Evolutionary conservation across 2,888 invertebrate genomes (phyloP), one percentile per base, ranked within the genome.

Genomic region (Synanthedon vespiformis): DNA sequence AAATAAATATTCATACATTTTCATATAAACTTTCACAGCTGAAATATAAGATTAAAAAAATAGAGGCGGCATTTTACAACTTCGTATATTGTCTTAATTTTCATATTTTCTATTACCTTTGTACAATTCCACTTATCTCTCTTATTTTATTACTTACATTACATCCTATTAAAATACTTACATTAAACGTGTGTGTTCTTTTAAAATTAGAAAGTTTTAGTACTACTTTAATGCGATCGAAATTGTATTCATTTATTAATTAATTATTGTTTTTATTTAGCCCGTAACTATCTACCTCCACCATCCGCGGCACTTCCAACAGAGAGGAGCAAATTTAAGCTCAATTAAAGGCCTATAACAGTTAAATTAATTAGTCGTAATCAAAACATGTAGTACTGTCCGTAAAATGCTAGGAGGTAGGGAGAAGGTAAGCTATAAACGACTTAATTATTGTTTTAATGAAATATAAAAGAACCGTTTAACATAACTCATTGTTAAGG

Each of bases 311-410:
- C 62, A 71, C 64, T 16, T 68, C 80, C 78, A 69, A 72, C 67
- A 54, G 82, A 49, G 77, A 68, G 66, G 67, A 67, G 74, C 75
- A 77, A 79, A 81, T 78, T 74, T 69, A 77, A 76, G 71, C 70
- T 63, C 68, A 77, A 80, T 81, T 74, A 77, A 67, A 55, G 59
- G 60, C 55, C 63, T 57, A 70, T 75, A 70, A 79, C 50, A 50
- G 10, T 34, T 27, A 27, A n/a, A 34, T 50, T 14, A 44, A 44
- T 44, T 44, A 44, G 44, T 44, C 44, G 12, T 44, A 44, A 44
- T 44, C 44, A 44, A 48, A 48, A 48, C 48, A 48, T 48, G 13
- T 48, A 44, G 13, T 14, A 10, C 34, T 34, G 34, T 34, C 6
- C 44, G 44, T 44, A 44, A n/a, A 44, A 14, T 44, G 4, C 44